A percentile compares a stretch with the other conserved stretches of the same genome.
Conservation (phyloP, 2,797 vertebrate genomes). For the Brachyalestes nurse region DNA sequence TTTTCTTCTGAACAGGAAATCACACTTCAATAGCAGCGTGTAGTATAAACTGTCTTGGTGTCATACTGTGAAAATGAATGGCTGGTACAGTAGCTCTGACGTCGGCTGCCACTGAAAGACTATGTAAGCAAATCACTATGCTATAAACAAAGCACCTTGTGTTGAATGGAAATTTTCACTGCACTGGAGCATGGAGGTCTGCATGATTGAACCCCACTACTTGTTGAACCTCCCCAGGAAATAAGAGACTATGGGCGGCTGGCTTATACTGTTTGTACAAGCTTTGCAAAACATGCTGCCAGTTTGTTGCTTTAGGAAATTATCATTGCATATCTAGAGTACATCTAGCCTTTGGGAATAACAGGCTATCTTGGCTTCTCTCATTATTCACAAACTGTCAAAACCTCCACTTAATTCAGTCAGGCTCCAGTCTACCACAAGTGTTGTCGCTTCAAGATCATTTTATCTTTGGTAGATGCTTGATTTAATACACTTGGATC, state of each 20-base stretch:
- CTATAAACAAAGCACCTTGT: constrained; percentile 44
- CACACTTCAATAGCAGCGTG: constrained; percentile 12
- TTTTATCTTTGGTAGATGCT: constrained; percentile 1
- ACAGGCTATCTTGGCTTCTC: neutral
- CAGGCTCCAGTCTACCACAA: constrained; percentile 1
- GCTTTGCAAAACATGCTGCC: neutral
- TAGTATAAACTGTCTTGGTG: constrained; percentile 6
- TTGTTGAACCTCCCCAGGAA: constrained; percentile 34
- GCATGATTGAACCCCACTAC: constrained; percentile 28
- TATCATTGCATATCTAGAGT: neutral
- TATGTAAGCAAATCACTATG: constrained; percentile 44
- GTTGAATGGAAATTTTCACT: constrained; percentile 35
- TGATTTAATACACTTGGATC: neutral
- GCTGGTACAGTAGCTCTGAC: constrained; percentile 42
- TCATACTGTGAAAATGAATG: constrained; percentile 55
- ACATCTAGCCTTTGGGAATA: neutral
- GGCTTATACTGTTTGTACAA: constrained; percentile 2
- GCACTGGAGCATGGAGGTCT: constrained; percentile 9
- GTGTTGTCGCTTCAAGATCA: neutral
- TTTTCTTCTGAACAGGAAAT: constrained; percentile 27
- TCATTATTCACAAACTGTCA: neutral
- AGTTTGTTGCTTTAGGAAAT: neutral
- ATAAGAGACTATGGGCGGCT: constrained; percentile 13
- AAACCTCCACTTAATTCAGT: neutral
- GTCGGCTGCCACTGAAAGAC: constrained; percentile 43